Evolutionary conservation across 1,140 invertebrate species (phyloP), one percentile per base, ranked within the genome.

Genomic region (Lepidostoma basale): DNA sequence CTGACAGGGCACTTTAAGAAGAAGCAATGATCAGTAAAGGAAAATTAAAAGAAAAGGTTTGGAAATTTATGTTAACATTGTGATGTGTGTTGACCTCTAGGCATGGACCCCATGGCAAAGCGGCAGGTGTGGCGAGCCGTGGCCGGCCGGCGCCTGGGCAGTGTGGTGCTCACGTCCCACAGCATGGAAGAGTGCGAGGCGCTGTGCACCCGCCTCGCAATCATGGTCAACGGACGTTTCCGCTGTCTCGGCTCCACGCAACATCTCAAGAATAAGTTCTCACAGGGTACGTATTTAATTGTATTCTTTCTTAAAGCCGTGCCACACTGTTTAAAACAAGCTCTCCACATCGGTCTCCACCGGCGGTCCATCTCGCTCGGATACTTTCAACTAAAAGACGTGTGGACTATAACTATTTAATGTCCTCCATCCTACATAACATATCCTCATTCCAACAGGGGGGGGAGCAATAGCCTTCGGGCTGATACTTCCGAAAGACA

Each of bases 161-260:
- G 89, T 28, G 87, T 93, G 62, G 85, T 93, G 68, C 82, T 93
- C 10, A 93, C 92, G 23, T 92, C 91, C 6, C 91, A 93, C 78
- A 92, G 90, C 75, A 92, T 93, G 90, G 91, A 93, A 78, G 91
- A 92, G 78, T 96, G 93, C 79, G 94, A 97, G 80, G 92, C 90
- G 12, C 82, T 96, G 3, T 97, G 94, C 75, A 90, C 91, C 22
- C 79, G 92, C 52, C 78, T 96, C 44, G 93, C 92, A 20, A 92
- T 96, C 40, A 96, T 97, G 93, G 92, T 95, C 0, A 89, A 89
- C 76, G 95, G 95, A 0, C 84, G 89, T 62, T 86, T 95, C 67
- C 86, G 86, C 70, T 92, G 90, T 68, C 78, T 92, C 63, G 90
- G 90, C 5, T 85, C 88, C 1, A 81, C 86, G 68, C 89, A 90